Percentiles rank a stretch among this genome's conserved stretches.
These are phyloP conservation scores for Drosophila triauraria DNA, from an alignment of 1,140 invertebrate genomes.

Conservation along the genomic window DNA sequence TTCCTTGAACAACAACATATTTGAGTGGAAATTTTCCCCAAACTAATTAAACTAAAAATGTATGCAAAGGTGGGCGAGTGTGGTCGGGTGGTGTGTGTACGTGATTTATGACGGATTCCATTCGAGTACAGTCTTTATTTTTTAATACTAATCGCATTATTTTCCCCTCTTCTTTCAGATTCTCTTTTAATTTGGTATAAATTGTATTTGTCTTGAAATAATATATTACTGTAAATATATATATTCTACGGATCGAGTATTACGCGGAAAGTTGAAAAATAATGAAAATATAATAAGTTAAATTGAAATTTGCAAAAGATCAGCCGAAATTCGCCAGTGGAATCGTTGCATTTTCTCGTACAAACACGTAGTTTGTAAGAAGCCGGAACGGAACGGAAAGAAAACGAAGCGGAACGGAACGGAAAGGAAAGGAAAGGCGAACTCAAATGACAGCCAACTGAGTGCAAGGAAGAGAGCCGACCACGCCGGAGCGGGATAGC, in stretches of 20 bases:
- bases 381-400: conserved; percentile 4
- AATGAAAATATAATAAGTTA: conserved; percentile 6
- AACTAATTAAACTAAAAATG: conserved; percentile 38
- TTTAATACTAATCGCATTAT: conserved; percentile 10
- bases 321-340: conserved; percentile 6
- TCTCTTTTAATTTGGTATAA: conserved; percentile 70
- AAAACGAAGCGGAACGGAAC: neutral
- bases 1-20: conserved; percentile 14
- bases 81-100: neutral
- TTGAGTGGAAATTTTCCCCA: conserved; percentile 42
- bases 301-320: conserved; percentile 15
- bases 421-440: neutral
- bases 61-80: conserved; percentile 27
- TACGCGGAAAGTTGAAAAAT: conserved; percentile 23
- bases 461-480: conserved; percentile 30
- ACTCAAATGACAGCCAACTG: conserved; percentile 21
- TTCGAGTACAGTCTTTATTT: neutral
- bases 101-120: conserved; percentile 12
- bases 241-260: conserved; percentile 53
- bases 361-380: conserved; percentile 61
- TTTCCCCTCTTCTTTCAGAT: conserved; percentile 57
- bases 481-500: conserved; percentile 56
- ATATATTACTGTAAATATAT: conserved; percentile 63
- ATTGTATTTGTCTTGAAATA: conserved; percentile 58
- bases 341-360: conserved; percentile 44